Evolutionary conservation across 2,797 vertebrate species (phyloP).

Genomic region (Xiphophorus birchmanni): DNA sequence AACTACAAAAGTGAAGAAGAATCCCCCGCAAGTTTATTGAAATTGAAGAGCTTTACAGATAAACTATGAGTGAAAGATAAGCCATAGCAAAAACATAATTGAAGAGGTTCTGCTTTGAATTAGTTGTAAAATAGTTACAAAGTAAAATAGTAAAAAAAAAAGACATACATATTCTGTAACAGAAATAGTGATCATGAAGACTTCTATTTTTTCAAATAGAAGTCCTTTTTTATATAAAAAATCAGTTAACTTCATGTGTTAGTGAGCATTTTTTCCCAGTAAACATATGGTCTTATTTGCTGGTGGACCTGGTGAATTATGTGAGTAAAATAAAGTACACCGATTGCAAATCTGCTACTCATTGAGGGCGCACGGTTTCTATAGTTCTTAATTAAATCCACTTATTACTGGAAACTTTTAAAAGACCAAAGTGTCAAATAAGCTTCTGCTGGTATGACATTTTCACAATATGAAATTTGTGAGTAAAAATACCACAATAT

Average conservation of each 20-base stretch:
- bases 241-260: neutral
- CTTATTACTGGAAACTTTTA: neutral
- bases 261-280: neutral
- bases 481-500: neutral
- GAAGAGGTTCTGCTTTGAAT: neutral
- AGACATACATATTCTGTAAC: neutral
- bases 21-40: neutral
- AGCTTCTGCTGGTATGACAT: neutral
- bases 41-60: neutral
- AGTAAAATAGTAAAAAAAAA: neutral
- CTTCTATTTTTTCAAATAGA: neutral
- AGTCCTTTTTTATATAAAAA: neutral
- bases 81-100: neutral
- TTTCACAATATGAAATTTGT: neutral
- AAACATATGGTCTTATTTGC: neutral
- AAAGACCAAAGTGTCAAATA: neutral
- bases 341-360: neutral
- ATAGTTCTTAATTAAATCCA: neutral
- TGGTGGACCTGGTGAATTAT: neutral
- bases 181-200: neutral
- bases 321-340: neutral
- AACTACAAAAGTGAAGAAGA: neutral
- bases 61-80: neutral
- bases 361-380: no score
- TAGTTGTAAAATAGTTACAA: neutral